Evolutionary conservation across 2,797 vertebrate species (phyloP).

Genomic region (Clarias fuscus): DNA sequence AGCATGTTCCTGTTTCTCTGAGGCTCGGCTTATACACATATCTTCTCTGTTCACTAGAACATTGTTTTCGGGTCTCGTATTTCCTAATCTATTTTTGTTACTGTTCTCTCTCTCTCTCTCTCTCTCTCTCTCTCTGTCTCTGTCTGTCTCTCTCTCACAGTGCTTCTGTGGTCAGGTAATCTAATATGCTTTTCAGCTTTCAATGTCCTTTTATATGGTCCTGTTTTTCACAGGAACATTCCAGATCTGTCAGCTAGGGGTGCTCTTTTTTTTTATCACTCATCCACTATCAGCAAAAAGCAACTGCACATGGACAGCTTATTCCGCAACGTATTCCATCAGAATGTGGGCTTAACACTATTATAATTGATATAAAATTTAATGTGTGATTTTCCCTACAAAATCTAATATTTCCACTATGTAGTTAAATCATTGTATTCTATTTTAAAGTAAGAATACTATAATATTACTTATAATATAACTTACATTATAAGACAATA

Average conservation of each 20-base stretch:
- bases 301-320: not conserved
- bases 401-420: not conserved
- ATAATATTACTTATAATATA: no score
- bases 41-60: slow-evolving; percentile 6
- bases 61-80: slow-evolving; percentile 37
- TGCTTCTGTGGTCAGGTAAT: slow-evolving; percentile 41
- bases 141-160: slow-evolving; percentile 13
- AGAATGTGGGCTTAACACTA: not conserved
- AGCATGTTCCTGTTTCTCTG: not conserved
- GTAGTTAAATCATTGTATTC: not conserved
- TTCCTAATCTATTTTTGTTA: slow-evolving; percentile 29
- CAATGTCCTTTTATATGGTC: slow-evolving; percentile 16
- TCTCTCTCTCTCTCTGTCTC: slow-evolving; percentile 19
- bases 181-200: slow-evolving; percentile 38
- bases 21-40: not conserved
- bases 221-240: not conserved
- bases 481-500: no score
- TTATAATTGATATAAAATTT: not conserved
- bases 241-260: not conserved
- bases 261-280: not conserved
- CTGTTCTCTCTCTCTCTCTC: slow-evolving; percentile 4
- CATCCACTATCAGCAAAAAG: not conserved
- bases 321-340: not conserved
- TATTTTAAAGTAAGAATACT: not conserved
- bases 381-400: not conserved